Evolutionary conservation across 1,140 invertebrate species (phyloP), one percentile per base, ranked within the genome.

Genomic region (Coelopa frigida): DNA sequence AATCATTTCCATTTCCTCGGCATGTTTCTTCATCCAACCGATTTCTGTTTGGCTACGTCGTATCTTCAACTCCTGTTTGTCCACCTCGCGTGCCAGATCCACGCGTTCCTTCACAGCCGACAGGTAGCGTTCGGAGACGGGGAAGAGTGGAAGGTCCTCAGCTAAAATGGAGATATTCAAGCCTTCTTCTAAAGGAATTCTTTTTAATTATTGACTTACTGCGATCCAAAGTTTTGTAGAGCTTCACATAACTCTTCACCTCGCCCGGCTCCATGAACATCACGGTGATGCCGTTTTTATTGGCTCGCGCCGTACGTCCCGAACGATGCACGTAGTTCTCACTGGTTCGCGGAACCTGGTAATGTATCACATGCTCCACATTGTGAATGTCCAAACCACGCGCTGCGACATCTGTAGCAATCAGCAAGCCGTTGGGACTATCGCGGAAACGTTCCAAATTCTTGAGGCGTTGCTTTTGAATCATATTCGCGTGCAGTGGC

Each of bases 381-480:
- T 84, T 80, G 5, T 90, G 87, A 64, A 99, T 97, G 72, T 99
- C 96, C 21, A 99, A 72, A 32, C 96, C 96, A 50, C 96, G 75
- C 0, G 96, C 94, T 11, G 95, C 96, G 14, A 99, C 94, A 75
- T 99, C 96, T 0, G 95, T 99, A 0, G 96, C 92, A 46, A 99
- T 77, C n/a, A 99, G 69, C 10, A 99, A 54, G 1, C 84, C 82
- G 52, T 81, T 76, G 0, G 78, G 72, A 58, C 81, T 77, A 58
- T 83, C 81, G 47, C 85, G 78, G 74, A 98, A 99, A 52, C 82
- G 83, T 64, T 99, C 95, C 7, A 99, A 75, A 74, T 94, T 98
- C 70, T 94, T 94, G 12, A 99, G 72, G 22, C 97, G 73, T 61
- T 96, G 91, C 58, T 87, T 81, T 61, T 99, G 96, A 32, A 87